Conservation (phyloP, 2,888 invertebrate genomes). For the Anagyrus pseudococci region DNA sequence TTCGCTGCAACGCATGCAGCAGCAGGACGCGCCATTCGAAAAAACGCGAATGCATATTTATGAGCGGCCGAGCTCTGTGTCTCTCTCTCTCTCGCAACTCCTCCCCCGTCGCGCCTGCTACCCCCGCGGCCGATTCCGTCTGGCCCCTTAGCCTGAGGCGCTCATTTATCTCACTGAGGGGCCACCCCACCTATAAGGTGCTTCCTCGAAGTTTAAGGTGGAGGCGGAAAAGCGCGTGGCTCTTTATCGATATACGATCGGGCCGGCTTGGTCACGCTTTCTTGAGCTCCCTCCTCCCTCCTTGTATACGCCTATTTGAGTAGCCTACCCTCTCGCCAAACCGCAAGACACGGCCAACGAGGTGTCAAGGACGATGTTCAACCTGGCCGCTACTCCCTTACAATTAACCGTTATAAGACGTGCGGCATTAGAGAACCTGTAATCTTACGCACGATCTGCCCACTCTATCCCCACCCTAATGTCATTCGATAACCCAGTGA, state of each 20-base stretch:
- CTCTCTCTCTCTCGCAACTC: too few species aligned
- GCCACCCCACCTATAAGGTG: neutral
- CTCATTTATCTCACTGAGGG: too few species aligned
- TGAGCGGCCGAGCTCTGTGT: constrained; percentile 4
- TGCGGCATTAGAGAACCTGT: neutral
- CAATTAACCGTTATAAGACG: constrained; percentile 18
- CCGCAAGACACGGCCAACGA: too few species aligned
- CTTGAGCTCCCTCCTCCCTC: neutral
- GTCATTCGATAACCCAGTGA: too few species aligned
- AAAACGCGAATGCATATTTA: constrained; percentile 27
- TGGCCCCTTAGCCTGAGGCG: too few species aligned
- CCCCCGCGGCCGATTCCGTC: too few species aligned
- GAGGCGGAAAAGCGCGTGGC: too few species aligned
- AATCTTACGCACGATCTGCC: too few species aligned
- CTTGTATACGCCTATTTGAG: neutral
- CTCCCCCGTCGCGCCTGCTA: too few species aligned
- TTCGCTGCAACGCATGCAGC: neutral
- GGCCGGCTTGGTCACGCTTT: constrained; percentile 6
- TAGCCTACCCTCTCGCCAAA: too few species aligned
- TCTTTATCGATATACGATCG: too few species aligned
- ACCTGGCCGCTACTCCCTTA: neutral
- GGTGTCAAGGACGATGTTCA: constrained; percentile 33
- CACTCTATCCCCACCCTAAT: too few species aligned
- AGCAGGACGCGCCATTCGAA: neutral
- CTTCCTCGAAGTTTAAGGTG: neutral